Evolutionary conservation across 2,797 vertebrate species (phyloP), one percentile per base, ranked within the genome.

Genomic region (Epinephelus malabaricus): DNA sequence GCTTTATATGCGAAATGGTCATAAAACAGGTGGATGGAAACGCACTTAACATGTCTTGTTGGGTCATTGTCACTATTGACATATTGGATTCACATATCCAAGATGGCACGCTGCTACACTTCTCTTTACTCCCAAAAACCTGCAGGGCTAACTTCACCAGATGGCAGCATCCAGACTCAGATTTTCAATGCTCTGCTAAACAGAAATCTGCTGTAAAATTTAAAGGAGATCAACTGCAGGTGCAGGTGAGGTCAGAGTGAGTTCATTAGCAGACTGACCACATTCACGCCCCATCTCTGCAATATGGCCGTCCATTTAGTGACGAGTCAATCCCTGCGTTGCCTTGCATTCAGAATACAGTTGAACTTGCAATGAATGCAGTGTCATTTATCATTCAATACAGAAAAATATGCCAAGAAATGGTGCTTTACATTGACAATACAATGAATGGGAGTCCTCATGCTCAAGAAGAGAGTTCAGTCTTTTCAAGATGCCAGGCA

Each of bases 361-460:
- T 71, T 64, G 34, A 78, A 68, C 43, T 61, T 9, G 47, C 25
- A 49, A 34, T 43, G 17, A 71, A 21, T 25, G 50, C 40, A 15
- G 7, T 64, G 68, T 45, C 45, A 67, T 67, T 75, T 14, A 68
- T 63, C 7, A 55, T 46, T 53, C 21, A 64, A 3, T 15, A 54
- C 6, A 25, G 43, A 66, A 38, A 73, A 56, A 79, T 59, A 38
- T 62, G 9, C 67, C 21, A 34, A 73, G 21, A 78, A 59, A 69
- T 47, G 30, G 50, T 81, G 78, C 71, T 80, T 81, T 54, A 40
- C 38, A 50, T 45, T 47, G 62, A 63, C 49, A 74, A 50, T 85
- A 34, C 38, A 81, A 67, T 45, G 53, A 34, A 56, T 56, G 25
- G 50, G 56, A 69, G 45, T 77, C 61, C 62, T 63, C 12, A 4